A percentile compares a stretch with the other conserved stretches of the same genome.
These are phyloP conservation scores for Mya arenaria DNA, from an alignment of 1,140 invertebrate genomes.

Conservation along the genomic window DNA sequence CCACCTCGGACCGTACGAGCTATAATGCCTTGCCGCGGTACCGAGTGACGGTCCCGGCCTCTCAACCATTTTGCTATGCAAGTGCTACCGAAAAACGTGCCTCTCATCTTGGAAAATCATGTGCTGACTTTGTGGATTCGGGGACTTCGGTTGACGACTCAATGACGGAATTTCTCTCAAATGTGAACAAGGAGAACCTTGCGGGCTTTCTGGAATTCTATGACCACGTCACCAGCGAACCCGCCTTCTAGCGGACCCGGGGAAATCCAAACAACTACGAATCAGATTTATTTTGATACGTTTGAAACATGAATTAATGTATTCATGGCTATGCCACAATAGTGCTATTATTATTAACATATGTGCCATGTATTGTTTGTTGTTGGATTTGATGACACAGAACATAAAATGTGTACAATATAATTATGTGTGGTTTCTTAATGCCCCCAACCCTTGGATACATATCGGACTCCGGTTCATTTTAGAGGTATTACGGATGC, in stretches of 20 bases:
- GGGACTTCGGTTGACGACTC: slow-evolving; percentile 48
- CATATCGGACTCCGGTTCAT: no score
- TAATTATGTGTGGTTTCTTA: no score
- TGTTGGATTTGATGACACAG: neutral
- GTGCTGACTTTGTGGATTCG: slow-evolving; percentile 26
- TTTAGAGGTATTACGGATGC: no score
- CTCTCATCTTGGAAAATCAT: slow-evolving; percentile 8
- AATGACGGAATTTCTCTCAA: slow-evolving; percentile 46
- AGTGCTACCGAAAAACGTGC: no score
- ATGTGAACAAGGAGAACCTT: slow-evolving; percentile 44
- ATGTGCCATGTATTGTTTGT: neutral
- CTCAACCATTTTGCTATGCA: no score
- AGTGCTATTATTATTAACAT: slow-evolving; percentile 32
- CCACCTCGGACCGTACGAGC: neutral
- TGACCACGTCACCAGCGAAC: slow-evolving; percentile 29
- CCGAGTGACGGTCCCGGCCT: slow-evolving; percentile 37
- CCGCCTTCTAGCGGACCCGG: slow-evolving; percentile 30
- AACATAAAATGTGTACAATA: no score
- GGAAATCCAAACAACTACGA: slow-evolving; percentile 50
- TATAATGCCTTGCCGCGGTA: slow-evolving; percentile 35
- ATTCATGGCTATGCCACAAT: no score
- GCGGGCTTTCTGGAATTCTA: slow-evolving; percentile 38
- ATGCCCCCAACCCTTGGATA: no score
- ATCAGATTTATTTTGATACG: slow-evolving; percentile 46
- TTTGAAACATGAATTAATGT: neutral